Conservation (phyloP, 2,113 vertebrate species). For the Platanista minor region DNA sequence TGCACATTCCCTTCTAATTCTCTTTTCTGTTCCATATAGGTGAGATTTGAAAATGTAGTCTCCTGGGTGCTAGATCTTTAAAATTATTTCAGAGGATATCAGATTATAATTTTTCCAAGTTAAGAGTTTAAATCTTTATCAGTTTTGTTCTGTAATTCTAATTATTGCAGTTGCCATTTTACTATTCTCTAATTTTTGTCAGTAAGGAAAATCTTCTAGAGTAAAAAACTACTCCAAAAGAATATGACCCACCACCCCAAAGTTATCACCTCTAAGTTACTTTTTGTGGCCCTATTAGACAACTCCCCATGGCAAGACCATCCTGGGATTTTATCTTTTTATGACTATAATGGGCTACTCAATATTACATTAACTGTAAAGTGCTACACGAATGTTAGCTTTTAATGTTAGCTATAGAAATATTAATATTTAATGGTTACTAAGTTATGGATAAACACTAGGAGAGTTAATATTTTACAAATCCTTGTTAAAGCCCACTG, state of each 20-base stretch:
- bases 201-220: neutral
- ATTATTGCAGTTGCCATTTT: neutral
- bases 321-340: constrained; percentile 8
- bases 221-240: neutral
- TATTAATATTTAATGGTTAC: neutral
- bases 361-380: neutral
- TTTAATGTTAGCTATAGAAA: neutral
- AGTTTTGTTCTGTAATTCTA: neutral
- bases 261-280: neutral
- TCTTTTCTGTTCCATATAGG: neutral
- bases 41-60: neutral
- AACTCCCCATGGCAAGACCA: neutral
- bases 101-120: neutral
- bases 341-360: neutral
- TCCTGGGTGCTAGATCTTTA: neutral
- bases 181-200: neutral
- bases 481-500: neutral
- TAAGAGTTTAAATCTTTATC: neutral
- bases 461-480: neutral
- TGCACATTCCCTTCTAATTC: neutral
- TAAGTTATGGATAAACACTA: neutral
- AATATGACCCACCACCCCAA: neutral
- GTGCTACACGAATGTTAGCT: neutral
- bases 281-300: neutral
- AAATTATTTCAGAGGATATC: constrained; percentile 24